Percentiles rank a stretch among this genome's conserved stretches.
Evolutionary conservation across 2,888 invertebrate genomes (phyloP).

Genomic region (Teinopalpus imperialis): DNA sequence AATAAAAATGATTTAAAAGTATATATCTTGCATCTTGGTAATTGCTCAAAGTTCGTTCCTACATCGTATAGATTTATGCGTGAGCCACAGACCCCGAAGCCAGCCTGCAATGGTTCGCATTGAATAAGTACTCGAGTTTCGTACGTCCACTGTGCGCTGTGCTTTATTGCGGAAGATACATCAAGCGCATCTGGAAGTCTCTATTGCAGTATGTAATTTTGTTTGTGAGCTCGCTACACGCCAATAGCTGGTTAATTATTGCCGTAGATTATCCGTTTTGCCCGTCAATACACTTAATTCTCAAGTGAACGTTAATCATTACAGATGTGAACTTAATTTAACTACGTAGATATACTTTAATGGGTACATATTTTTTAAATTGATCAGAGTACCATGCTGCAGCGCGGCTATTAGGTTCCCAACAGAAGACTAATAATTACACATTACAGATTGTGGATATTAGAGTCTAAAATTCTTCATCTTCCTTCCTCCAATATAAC

Average conservation of each 20-base stretch:
- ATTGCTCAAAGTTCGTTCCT: background rate
- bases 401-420: too few relatives aligned
- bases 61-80: background rate
- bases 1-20: too few relatives aligned
- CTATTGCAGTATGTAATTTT: conserved; percentile 11
- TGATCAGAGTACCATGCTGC: too few relatives aligned
- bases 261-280: background rate
- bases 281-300: background rate
- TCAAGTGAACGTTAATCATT: background rate
- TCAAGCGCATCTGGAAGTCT: conserved; percentile 19
- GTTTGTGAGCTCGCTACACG: background rate
- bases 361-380: too few relatives aligned
- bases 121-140: conserved; percentile 4
- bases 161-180: conserved; percentile 10
- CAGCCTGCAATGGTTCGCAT: background rate
- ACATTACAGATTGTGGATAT: too few relatives aligned
- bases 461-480: too few relatives aligned
- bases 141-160: conserved; percentile 1
- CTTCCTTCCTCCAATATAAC: too few relatives aligned
- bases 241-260: conserved; percentile 1
- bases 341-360: too few relatives aligned
- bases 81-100: background rate
- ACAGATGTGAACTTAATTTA: background rate
- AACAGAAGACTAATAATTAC: too few relatives aligned
- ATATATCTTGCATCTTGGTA: background rate